phyloP scores from a whole-genome alignment of 2,797 vertebrate species.

The Crocidura indochinensis region DNA sequence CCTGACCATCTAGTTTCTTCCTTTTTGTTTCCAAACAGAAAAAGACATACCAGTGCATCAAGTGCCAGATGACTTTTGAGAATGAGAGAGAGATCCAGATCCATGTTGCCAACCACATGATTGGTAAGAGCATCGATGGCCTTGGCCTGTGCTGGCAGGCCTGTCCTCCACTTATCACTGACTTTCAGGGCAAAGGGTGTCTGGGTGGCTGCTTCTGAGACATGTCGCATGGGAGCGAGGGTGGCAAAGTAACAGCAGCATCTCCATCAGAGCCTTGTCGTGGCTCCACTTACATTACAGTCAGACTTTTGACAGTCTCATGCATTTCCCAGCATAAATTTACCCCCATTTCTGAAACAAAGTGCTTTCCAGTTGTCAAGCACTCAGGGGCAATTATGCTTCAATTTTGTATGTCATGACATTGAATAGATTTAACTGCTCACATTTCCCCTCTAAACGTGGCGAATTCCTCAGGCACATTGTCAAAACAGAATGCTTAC shows the following conservation, averaged over 20 bases:
- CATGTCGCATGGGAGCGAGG: constrained; percentile 82
- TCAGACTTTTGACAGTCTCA: constrained; percentile 88
- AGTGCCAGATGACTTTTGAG: constrained; percentile 99
- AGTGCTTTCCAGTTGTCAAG: constrained; percentile 88
- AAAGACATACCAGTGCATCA: constrained; percentile 99
- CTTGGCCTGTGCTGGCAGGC: no score
- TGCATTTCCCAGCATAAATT: constrained; percentile 87
- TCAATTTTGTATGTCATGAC: constrained; percentile 89
- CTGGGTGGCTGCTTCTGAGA: background rate
- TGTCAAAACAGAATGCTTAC: constrained; percentile 88
- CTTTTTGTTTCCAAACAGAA: constrained; percentile 93
- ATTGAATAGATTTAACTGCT: constrained; percentile 88
- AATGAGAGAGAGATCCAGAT: constrained; percentile 99
- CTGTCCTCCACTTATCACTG: constrained; percentile 59
- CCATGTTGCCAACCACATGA: constrained; percentile 99
- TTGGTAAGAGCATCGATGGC: constrained; percentile 92
- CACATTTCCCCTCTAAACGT: constrained; percentile 85
- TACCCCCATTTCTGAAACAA: constrained; percentile 84
- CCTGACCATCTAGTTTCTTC: constrained; percentile 80
- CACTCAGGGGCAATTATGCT: constrained; percentile 89
- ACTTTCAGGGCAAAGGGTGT: constrained; percentile 82
- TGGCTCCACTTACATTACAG: constrained; percentile 82
- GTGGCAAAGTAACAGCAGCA: constrained; percentile 72
- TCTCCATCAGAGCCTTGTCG: constrained; percentile 78
- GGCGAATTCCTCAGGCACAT: constrained; percentile 85